Evolutionary conservation across 2,888 invertebrate genomes (phyloP), one percentile per base, ranked within the genome.

Genomic region (Idaea aversata): DNA sequence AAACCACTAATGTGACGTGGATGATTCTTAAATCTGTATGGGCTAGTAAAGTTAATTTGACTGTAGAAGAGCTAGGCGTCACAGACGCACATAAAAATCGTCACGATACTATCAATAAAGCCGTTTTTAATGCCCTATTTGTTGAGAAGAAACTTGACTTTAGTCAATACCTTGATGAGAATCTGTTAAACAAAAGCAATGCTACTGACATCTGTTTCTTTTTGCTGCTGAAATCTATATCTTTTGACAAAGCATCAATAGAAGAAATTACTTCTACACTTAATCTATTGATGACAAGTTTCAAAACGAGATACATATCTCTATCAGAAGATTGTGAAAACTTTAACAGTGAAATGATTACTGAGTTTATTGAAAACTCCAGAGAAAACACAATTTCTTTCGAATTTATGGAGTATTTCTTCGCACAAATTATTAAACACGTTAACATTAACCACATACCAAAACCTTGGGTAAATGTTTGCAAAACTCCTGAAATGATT

Each of bases 381-480:
- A 87, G 81, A 59, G 82, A 85, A 57, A 87, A 93, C 61, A 88
- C 87, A 70, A 93, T 95, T 70, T 88, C 95, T 0, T 87, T 95
- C 72, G 92, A 94, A 80, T 87, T 94, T 0, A 93, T 94, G 76
- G 88, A 94, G 58, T 90, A 93, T 70, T 93, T 94, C 67, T 83
- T 95, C 62, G 77, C 83, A 1, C 90, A 87, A 63, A 83, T 95
- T 0, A 91, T 94, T 63, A 80, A 84, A 57, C 91, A 93, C 69
- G 91, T 94, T 63, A 80, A 89, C 69, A 84, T 93, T 16, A 78
- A 81, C 0, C 70, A 81, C 34, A 82, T 93, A 13, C 70, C 86
- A 35, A 88, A 89, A 72, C 86, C 90, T 34, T 89, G 90, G 87
- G 88, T 88, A 68, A 90, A 94, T 79, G 85, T 93, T 60, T 88